Base-by-base conservation (phyloP, 2,888 invertebrate genomes). In the Volucella inanis region DNA sequence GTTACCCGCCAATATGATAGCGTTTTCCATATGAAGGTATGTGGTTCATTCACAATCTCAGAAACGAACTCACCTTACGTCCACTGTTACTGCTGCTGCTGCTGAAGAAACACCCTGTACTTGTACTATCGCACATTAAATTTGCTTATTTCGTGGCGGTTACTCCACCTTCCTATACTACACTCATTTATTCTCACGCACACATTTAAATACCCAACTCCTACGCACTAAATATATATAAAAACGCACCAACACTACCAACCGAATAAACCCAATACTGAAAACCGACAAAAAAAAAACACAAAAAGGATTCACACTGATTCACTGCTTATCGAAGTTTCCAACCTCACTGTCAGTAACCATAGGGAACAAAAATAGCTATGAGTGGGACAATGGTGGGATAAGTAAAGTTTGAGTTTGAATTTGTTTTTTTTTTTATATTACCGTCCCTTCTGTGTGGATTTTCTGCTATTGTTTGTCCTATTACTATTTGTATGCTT, bases 61-160 rank as follows among this genome's bases (percentile, higher is more conserved):
- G 87, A 87, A 87, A 87, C 78, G 86, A 88, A 90, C 91, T 91
- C 88, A 91, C 91, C 91, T 91, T 91, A 86, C 91, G 90, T 88
- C 89, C 89, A 88, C 90, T 89, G 91, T 89, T 91, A 89, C 91
- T 90, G 88, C 89, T 92, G 88, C 90, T 90, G 90, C 31, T 31
- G 31, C 31, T 90, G 88, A 91, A 95, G 93, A 95, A 95, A 93
- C 95, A 95, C 91, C 95, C 95, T 90, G 94, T 94, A 92, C 94
- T 94, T 92, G 94, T 94, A 93, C 94, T 94, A 93, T 95, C 95
- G 92, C 95, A 95, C 95, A 95, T 95, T 90, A 92, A 92, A 88
- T 89, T 74, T 52, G 72, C 57, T 86, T 70, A 82, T 86, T 74
- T 86, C 65, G 86, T 82, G 76, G 81, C 62, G 81, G 76, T 81